Percentiles rank a stretch among this genome's conserved stretches.
Conservation (phyloP, 2,797 vertebrate species). For the Synanceia verrucosa region DNA sequence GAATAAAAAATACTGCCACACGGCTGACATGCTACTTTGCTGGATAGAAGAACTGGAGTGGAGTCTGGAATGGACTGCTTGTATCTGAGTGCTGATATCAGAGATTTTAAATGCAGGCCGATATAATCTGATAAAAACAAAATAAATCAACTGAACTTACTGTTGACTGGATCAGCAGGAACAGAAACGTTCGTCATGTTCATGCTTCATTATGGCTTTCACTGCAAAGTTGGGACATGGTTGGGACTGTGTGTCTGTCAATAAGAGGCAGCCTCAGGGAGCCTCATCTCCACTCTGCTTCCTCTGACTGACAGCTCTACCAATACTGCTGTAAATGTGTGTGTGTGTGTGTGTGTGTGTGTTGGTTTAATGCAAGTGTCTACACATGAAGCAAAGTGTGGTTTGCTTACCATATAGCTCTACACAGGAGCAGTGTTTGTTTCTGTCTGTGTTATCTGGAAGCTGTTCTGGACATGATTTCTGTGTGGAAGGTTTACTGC, state of each 20-base stretch:
- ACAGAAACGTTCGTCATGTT: no score
- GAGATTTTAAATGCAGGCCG: no score
- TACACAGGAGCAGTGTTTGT: not conserved
- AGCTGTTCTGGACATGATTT: slow-evolving; percentile 67
- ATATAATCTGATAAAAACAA: no score
- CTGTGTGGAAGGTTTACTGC: slow-evolving; percentile 63
- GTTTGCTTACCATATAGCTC: not conserved
- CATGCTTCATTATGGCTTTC: not conserved
- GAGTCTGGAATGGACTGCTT: no score
- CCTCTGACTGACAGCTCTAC: slow-evolving; percentile 58
- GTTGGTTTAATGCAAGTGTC: not conserved
- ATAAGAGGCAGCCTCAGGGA: slow-evolving; percentile 32
- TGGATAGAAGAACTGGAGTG: no score
- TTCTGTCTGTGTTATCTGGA: slow-evolving; percentile 1
- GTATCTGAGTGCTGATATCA: no score
- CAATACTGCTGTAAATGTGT: slow-evolving; percentile 44
- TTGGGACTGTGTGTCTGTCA: not conserved
- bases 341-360: not conserved
- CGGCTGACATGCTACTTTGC: no score
- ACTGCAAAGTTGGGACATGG: not conserved
- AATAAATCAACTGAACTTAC: no score
- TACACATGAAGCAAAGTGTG: not conserved
- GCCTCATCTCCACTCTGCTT: slow-evolving; percentile 30
- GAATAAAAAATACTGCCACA: no score
- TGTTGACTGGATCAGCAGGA: no score